A percentile compares a stretch with the other conserved stretches of the same genome.
These are phyloP conservation scores for Capromys pilorides DNA, from an alignment of 2,797 vertebrate genomes.

Conservation along the genomic window DNA sequence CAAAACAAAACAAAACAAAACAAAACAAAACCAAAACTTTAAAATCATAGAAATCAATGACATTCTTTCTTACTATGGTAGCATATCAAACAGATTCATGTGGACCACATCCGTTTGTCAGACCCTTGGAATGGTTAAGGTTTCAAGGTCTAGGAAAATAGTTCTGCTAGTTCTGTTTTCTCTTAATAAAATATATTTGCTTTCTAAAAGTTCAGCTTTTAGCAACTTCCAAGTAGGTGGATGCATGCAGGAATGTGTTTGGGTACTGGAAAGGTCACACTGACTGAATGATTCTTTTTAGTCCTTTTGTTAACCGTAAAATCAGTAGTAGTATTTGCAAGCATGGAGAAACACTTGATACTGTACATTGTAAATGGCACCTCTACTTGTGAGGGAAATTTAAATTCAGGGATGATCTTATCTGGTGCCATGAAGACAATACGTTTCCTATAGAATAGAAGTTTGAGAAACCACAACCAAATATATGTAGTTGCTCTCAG, in stretches of 20 bases:
- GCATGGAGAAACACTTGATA: neutral
- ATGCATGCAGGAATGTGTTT: neutral
- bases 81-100: neutral
- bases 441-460: constrained; percentile 47
- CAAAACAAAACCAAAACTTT: neutral
- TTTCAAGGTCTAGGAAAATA: neutral
- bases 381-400: neutral
- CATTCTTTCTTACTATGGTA: neutral
- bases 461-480: constrained; percentile 55
- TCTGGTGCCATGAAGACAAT: constrained; percentile 28
- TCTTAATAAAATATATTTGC: neutral
- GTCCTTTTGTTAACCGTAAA: neutral
- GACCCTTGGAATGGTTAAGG: neutral
- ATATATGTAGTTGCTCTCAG: constrained; percentile 66
- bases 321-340: constrained; percentile 26
- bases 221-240: neutral
- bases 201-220: constrained; percentile 1
- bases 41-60: neutral
- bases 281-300: neutral
- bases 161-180: neutral
- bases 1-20: too few species aligned
- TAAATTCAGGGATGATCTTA: constrained; percentile 49
- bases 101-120: neutral
- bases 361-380: neutral
- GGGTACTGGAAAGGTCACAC: neutral